Evolutionary conservation across 2,888 invertebrate species (phyloP), one percentile per base, ranked within the genome.

Genomic region (Cheilosia pagana): DNA sequence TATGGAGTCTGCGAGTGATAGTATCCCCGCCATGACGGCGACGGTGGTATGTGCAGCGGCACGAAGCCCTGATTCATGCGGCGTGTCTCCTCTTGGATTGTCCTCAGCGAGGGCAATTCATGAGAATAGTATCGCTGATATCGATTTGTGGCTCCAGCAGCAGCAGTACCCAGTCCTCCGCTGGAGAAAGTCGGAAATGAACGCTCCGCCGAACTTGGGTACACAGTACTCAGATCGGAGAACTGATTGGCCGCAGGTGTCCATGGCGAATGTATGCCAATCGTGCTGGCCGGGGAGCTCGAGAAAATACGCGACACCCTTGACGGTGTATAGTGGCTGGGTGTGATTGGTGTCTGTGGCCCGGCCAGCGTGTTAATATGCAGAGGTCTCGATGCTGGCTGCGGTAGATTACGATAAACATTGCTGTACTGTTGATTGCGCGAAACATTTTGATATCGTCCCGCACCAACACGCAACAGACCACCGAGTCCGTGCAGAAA

Each of bases 181-280:
- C 95, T 95, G 8, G 95, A 95, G 52, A 95, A 95, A 19, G 95
- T 95, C 43, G 96, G 96, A 90, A 95, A 95, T 0, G 96, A 96
- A 65, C 95, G 94, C 89, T 95, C 96, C 8, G 94, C 96, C 21
- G 96, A 96, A 88, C 96, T 95, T 53, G 96, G 95, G 89, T 95
- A 94, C 81, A 97, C 97, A 52, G 97, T 97, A 92, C 97, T 97
- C 88, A 97, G 94, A 92, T 97, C 97, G 90, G 96, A 96, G 89
- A 96, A 95, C 21, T 88, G 88, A 92, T 96, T 96, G 83, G 95
- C 93, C 0, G 87, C 81, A 70, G 95, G 94, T 19, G 95, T 94
- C 93, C 95, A 95, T 75, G 95, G 95, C 3, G 95, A 89, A 68
- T 87, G 93, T 55, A 93, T 89, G 88, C 89, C 88, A 86, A 93